A percentile compares a stretch with the other conserved stretches of the same genome.
Conservation (phyloP, 2,888 invertebrate genomes). For the Phortica okadai region DNA sequence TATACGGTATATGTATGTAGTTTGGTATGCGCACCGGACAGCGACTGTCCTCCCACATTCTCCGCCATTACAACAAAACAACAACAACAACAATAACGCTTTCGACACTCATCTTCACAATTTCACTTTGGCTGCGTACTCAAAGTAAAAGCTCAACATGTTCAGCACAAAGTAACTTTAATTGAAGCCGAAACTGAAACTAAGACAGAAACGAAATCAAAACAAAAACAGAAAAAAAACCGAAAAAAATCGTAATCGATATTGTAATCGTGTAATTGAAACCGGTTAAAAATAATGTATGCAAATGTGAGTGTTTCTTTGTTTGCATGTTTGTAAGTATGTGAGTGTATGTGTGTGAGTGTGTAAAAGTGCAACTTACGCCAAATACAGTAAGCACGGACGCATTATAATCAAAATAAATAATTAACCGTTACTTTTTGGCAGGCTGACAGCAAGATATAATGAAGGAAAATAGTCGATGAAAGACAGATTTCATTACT, state of each 20-base stretch:
- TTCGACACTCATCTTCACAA: neutral
- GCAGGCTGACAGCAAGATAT: too few relatives aligned
- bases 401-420: too few relatives aligned
- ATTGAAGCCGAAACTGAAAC: neutral
- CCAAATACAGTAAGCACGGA: too few relatives aligned
- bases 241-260: too few relatives aligned
- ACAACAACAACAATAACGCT: conserved; percentile 53
- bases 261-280: too few relatives aligned
- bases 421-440: too few relatives aligned
- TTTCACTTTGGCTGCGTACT: conserved; percentile 40
- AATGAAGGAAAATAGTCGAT: too few relatives aligned
- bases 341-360: neutral
- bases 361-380: too few relatives aligned
- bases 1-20: neutral
- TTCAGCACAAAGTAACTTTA: conserved; percentile 32
- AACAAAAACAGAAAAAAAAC: neutral
- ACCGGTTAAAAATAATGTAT: too few relatives aligned
- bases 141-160: conserved; percentile 74
- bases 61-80: conserved; percentile 10
- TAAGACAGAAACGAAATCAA: conserved; percentile 5
- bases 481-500: too few relatives aligned
- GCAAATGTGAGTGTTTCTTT: neutral
- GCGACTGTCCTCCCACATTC: too few relatives aligned
- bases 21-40: conserved; percentile 10
- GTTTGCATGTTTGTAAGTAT: conserved; percentile 12